Conservation (phyloP, 2,888 invertebrate genomes). For the Coenonympha arcania region DNA sequence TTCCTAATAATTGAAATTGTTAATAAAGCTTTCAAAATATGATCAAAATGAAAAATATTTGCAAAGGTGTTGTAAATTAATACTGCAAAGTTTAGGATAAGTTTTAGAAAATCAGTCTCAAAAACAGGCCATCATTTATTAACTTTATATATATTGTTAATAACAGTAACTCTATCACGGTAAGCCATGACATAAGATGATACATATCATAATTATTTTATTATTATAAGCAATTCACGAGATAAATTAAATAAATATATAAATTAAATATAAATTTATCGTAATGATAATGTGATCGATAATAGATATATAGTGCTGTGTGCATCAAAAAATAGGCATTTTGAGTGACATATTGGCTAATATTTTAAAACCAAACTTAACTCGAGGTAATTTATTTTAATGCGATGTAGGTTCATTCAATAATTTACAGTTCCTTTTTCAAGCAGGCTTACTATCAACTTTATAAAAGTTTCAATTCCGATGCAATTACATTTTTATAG, state of each 20-base stretch:
- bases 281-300: too few relatives aligned
- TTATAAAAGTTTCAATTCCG: neutral
- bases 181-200: constrained; percentile 27
- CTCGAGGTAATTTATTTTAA: too few relatives aligned
- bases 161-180: constrained; percentile 40
- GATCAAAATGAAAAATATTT: constrained; percentile 6
- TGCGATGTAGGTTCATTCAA: neutral
- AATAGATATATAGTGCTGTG: constrained; percentile 4
- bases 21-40: neutral
- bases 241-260: constrained; percentile 1
- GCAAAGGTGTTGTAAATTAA: constrained; percentile 12
- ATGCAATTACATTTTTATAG: neutral
- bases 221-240: constrained; percentile 8
- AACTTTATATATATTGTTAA: constrained; percentile 42
- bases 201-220: too few relatives aligned
- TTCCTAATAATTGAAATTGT: neutral
- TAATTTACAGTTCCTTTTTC: neutral
- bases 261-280: too few relatives aligned
- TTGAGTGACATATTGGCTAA: too few relatives aligned
- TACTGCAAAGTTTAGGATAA: constrained; percentile 53
- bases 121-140: constrained; percentile 68
- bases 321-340: constrained; percentile 14
- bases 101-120: constrained; percentile 73
- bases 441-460: neutral
- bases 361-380: too few relatives aligned